These are phyloP conservation scores for Rhingia rostrata DNA, from an alignment of 2,888 invertebrate species.

Conservation along the genomic window DNA sequence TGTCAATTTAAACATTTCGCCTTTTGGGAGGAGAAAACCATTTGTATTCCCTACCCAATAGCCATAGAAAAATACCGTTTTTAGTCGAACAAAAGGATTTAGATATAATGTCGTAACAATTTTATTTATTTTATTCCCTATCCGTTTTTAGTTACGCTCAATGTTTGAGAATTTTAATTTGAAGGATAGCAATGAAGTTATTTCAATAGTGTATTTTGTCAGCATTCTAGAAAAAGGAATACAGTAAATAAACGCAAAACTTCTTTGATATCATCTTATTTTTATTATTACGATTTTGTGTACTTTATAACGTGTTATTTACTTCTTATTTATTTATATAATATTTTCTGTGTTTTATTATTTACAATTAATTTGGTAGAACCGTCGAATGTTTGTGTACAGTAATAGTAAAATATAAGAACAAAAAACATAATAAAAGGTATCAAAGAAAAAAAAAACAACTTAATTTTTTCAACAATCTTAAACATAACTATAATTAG, in stretches of 20 bases:
- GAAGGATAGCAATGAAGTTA: too few species aligned
- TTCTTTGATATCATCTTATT: constrained; percentile 14
- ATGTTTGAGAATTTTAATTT: too few species aligned
- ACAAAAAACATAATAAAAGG: constrained; percentile 4
- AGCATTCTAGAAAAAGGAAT: neutral
- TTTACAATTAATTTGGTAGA: constrained; percentile 67
- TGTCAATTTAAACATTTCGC: too few species aligned
- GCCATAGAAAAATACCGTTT: too few species aligned
- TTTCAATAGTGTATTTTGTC: too few species aligned
- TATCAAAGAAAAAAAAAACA: constrained; percentile 32
- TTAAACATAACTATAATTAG: constrained; percentile 9
- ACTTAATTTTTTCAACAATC: constrained; percentile 15
- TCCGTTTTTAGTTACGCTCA: too few species aligned
- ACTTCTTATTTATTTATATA: constrained; percentile 5
- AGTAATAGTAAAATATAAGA: constrained; percentile 14
- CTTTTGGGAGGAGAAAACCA: too few species aligned
- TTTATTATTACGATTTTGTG: constrained; percentile 28
- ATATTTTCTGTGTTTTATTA: constrained; percentile 23
- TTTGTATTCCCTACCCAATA: too few species aligned
- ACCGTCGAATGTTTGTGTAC: constrained; percentile 43
- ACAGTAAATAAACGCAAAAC: neutral
- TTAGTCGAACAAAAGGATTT: too few species aligned
- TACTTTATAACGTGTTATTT: constrained; percentile 1
- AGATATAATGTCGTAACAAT: too few species aligned
- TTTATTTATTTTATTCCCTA: too few species aligned